These are phyloP conservation scores for Didymodactylos carnosus DNA, from an alignment of 2,888 invertebrate species.

Conservation along the genomic window DNA sequence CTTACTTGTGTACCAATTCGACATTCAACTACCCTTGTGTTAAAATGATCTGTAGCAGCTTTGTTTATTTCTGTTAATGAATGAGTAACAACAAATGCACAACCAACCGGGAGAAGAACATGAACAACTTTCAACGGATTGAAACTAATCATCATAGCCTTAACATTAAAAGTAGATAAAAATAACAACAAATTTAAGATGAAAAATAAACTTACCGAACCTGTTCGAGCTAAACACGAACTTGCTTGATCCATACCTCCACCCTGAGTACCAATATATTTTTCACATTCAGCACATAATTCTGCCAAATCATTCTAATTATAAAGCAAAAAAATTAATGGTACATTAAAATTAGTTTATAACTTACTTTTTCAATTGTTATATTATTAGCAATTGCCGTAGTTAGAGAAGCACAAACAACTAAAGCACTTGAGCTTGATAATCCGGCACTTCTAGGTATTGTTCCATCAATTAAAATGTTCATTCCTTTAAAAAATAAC, in stretches of 20 bases:
- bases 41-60: slow-evolving; percentile 70
- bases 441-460: slow-evolving; percentile 81
- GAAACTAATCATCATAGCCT: slow-evolving; percentile 73
- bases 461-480: slow-evolving; percentile 57
- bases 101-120: slow-evolving; percentile 56
- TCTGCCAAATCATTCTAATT: slow-evolving; percentile 49
- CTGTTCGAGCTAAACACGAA: slow-evolving; percentile 57
- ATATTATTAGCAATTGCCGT: slow-evolving; percentile 45
- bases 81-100: slow-evolving; percentile 78
- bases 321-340: background rate
- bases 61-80: slow-evolving; percentile 63
- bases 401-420: slow-evolving; percentile 70
- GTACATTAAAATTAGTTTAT: background rate
- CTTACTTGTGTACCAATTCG: slow-evolving; percentile 61
- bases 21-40: slow-evolving; percentile 80
- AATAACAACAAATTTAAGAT: too few relatives aligned
- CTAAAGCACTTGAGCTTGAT: slow-evolving; percentile 88
- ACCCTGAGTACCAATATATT: slow-evolving; percentile 85
- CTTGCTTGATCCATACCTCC: slow-evolving; percentile 99
- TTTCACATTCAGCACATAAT: slow-evolving; percentile 68
- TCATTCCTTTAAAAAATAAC: too few relatives aligned
- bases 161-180: too few relatives aligned
- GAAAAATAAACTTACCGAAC: slow-evolving; percentile 30
- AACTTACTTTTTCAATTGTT: slow-evolving; percentile 6
- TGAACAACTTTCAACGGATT: slow-evolving; percentile 44